Conservation (phyloP, 2,113 vertebrate genomes). For the Gambusia holbrooki region DNA sequence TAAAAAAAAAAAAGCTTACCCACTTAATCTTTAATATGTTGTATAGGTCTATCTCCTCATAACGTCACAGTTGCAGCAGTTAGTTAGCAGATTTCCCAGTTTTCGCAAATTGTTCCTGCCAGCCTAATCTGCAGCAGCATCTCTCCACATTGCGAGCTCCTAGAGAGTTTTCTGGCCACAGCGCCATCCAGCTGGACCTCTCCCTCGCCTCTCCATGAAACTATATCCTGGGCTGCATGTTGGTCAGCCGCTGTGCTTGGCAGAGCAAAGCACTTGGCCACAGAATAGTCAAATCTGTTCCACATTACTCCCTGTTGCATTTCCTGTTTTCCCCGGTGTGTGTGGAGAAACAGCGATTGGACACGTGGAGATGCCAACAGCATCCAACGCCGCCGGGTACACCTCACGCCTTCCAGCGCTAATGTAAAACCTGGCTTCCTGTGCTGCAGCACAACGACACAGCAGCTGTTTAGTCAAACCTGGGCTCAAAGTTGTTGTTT, state of each 20-base stretch:
- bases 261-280: slow-evolving; percentile 49
- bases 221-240: slow-evolving; percentile 35
- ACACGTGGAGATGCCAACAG: slow-evolving; percentile 48
- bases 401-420: slow-evolving; percentile 59
- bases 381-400: slow-evolving; percentile 51
- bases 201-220: slow-evolving; percentile 22
- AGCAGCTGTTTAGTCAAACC: slow-evolving; percentile 53
- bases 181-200: slow-evolving; percentile 33
- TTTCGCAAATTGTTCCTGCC: slow-evolving; percentile 11
- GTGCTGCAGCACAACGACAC: slow-evolving; percentile 5
- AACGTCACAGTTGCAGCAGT: slow-evolving; percentile 8
- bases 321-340: slow-evolving; percentile 51
- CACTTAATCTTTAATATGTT: neutral
- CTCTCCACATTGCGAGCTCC: slow-evolving; percentile 16
- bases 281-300: slow-evolving; percentile 62
- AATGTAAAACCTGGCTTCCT: slow-evolving; percentile 58
- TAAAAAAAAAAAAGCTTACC: neutral
- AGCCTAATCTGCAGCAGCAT: slow-evolving; percentile 16
- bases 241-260: slow-evolving; percentile 45
- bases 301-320: slow-evolving; percentile 68
- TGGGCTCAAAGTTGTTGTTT: slow-evolving; percentile 14
- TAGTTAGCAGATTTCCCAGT: slow-evolving; percentile 24
- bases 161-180: slow-evolving; percentile 31
- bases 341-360: slow-evolving; percentile 30
- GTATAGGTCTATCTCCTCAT: neutral